A percentile compares a stretch with the other conserved stretches of the same genome.
Conservation (phyloP, 2,113 vertebrate species). For the Corvus hawaiiensis region DNA sequence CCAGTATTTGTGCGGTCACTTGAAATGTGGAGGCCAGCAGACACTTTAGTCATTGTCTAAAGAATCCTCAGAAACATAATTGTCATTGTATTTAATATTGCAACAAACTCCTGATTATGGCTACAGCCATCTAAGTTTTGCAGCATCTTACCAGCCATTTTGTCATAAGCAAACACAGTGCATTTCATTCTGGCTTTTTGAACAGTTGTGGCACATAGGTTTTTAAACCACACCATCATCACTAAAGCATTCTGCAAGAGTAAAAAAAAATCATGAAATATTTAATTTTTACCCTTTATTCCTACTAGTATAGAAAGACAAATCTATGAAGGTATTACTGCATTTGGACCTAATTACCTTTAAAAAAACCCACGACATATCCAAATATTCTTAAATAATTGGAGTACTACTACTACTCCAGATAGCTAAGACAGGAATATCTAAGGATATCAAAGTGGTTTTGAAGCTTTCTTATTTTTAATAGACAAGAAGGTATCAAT, state of each 20-base stretch:
- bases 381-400: background rate
- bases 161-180: background rate
- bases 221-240: background rate
- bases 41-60: background rate
- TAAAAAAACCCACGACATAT: fast-evolving
- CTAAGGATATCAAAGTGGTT: background rate
- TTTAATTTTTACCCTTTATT: background rate
- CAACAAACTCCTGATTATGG: background rate
- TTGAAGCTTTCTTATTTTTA: background rate
- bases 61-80: background rate
- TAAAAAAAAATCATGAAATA: background rate
- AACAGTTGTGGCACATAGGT: background rate
- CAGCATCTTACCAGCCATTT: background rate
- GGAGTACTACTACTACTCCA: background rate
- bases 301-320: background rate
- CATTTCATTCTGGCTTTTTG: background rate
- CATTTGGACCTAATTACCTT: background rate
- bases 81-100: background rate
- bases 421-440: background rate
- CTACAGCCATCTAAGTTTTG: background rate
- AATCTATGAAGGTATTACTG: background rate
- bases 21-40: background rate
- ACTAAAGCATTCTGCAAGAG: background rate
- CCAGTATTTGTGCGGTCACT: background rate
- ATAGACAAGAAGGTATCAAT: background rate